Base-by-base conservation (phyloP, 1,140 invertebrate genomes). In the Streblospio benedicti region DNA sequence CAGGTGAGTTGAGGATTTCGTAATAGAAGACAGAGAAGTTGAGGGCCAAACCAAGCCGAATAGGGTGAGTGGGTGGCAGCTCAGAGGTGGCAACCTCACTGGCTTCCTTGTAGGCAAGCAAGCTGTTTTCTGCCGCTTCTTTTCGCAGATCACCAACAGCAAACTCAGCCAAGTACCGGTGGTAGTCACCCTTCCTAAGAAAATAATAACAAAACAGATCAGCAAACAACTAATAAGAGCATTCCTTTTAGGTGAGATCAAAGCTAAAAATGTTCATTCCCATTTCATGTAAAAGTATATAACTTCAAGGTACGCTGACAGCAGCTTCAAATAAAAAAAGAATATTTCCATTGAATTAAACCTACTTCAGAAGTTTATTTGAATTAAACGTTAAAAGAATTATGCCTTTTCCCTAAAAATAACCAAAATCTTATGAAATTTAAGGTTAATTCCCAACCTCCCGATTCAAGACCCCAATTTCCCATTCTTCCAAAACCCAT, bases 1-100 rank as follows among this genome's bases (percentile, higher is more conserved):
- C 93, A 66, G 94, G 92, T 68, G 91, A 91, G 81, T 94, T 96
- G 73, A 97, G 83, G 79, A 97, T 97, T 84, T 98, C 93, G 80
- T 97, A 97, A 83, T 96, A 96, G 82, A 97, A 97, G 71, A 93
- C 89, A 68, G 91, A 94, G 83, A 93, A 94, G 81, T 94, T 95
- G 70, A 93, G 85, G 63, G 90, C 90, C 77, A 93, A 83, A 69
- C 90, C 90, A 80, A 93, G 84, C 71, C 82, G 72, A 57, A 85
- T 84, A 25, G 83, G 95, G 84, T 98, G 93, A 79, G 94, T 98
- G 69, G 95, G 93, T 69, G 92, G 90, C 80, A 99, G 84, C 80
- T 97, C 93, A 67, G 88, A 90, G 86, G 90, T 93, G 70, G 93
- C 91, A 75, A 94, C 91, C 79, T 97, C 93, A 78, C 89, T 94